phyloP scores from a whole-genome alignment of 2,113 vertebrate genomes.

The Aleadryas rufinucha region DNA sequence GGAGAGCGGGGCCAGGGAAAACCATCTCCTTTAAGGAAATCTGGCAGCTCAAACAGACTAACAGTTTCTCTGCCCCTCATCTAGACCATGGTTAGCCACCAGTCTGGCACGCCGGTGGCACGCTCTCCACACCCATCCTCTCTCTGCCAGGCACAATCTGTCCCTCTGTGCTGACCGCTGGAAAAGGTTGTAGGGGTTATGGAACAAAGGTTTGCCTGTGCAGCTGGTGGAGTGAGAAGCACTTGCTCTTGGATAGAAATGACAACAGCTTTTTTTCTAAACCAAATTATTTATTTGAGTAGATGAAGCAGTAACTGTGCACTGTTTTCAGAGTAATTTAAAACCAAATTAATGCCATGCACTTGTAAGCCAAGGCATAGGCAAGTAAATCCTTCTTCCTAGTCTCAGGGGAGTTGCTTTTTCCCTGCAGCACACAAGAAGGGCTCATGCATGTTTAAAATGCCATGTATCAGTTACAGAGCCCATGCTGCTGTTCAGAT shows the following conservation, averaged over 20 bases:
- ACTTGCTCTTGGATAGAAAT: accelerated
- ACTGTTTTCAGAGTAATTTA: background rate
- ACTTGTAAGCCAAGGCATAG: background rate
- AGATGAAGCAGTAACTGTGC: background rate
- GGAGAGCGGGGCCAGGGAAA: accelerated
- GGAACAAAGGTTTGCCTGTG: background rate
- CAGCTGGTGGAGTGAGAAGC: background rate
- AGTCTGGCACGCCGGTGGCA: accelerated
- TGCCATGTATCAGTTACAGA: background rate
- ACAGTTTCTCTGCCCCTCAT: background rate
- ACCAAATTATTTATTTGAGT: background rate
- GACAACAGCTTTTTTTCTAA: background rate
- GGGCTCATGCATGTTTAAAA: background rate
- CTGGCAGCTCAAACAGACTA: background rate
- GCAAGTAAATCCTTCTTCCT: background rate
- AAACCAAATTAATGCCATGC: background rate
- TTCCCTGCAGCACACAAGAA: background rate
- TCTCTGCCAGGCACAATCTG: background rate
- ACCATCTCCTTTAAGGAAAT: background rate
- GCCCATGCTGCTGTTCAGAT: background rate
- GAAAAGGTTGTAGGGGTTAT: background rate
- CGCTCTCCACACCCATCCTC: background rate
- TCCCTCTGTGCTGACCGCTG: background rate
- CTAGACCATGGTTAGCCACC: accelerated
- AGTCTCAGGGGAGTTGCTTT: background rate